Percentiles rank a stretch among this genome's conserved stretches.
phyloP scores from a whole-genome alignment of 2,888 invertebrate species.

The Stenichneumon culpator region DNA sequence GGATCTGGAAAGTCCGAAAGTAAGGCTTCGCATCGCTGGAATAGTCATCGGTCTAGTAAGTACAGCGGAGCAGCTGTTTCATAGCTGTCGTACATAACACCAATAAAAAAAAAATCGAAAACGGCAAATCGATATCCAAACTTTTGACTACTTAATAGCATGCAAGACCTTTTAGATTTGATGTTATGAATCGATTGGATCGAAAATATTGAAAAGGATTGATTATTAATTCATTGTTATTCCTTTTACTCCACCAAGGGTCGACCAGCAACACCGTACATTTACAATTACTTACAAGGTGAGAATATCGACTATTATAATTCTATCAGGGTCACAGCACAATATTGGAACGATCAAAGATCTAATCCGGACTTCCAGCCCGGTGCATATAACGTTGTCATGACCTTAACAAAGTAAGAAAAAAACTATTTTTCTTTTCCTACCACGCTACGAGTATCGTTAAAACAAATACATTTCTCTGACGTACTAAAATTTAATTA shows the following conservation, averaged over 20 bases:
- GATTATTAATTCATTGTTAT: neutral
- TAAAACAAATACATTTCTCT: neutral
- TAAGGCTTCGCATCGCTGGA: constrained; percentile 34
- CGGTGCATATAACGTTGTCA: neutral
- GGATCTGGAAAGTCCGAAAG: constrained; percentile 32
- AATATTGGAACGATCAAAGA: neutral
- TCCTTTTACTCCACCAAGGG: neutral
- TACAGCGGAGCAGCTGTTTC: no score
- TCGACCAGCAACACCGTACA: constrained; percentile 7
- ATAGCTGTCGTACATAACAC: neutral
- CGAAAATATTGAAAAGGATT: neutral
- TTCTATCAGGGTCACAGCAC: neutral
- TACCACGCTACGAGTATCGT: neutral
- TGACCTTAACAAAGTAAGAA: constrained; percentile 16
- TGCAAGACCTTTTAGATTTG: neutral
- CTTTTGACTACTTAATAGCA: neutral
- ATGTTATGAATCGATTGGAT: neutral
- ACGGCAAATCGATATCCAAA: neutral
- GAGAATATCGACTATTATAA: neutral
- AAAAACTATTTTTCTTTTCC: neutral
- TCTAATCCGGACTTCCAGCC: neutral
- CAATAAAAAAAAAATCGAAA: neutral
- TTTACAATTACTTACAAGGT: neutral
- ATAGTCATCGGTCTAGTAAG: constrained; percentile 30
- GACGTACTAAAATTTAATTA: neutral